A percentile compares a stretch with the other conserved stretches of the same genome.
phyloP scores from a whole-genome alignment of 2,113 vertebrate species.

The Nothobranchius furzeri region DNA sequence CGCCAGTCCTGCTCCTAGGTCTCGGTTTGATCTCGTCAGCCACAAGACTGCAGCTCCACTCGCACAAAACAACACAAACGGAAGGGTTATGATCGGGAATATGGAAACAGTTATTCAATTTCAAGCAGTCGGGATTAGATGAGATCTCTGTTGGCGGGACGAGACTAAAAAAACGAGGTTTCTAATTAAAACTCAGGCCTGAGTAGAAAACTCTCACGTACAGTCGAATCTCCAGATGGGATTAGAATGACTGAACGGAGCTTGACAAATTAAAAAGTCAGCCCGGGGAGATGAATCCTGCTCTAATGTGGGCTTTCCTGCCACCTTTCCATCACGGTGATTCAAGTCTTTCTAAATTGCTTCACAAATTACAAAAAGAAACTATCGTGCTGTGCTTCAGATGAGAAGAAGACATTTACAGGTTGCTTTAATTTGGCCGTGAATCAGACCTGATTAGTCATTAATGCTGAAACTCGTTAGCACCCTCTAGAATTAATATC shows the following conservation, averaged over 20 bases:
- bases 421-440: too few relatives aligned
- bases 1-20: background rate
- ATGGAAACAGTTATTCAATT: background rate
- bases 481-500: too few relatives aligned
- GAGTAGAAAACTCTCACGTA: conserved; percentile 10
- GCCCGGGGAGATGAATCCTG: conserved; percentile 35
- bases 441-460: too few relatives aligned
- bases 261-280: conserved; percentile 30
- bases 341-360: conserved; percentile 17
- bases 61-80: background rate
- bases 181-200: conserved; percentile 19
- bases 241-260: conserved; percentile 39
- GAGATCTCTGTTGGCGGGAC: background rate
- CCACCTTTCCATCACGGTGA: conserved; percentile 8
- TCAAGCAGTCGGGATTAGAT: conserved; percentile 1
- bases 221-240: conserved; percentile 22
- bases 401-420: too few relatives aligned
- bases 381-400: background rate
- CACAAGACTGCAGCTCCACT: background rate
- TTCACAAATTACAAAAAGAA: conserved; percentile 2
- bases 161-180: conserved; percentile 7
- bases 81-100: background rate
- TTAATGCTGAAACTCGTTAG: too few relatives aligned
- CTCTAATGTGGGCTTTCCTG: conserved; percentile 24
- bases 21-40: background rate